Conservation (phyloP, 2,797 vertebrate species). For the Sebastolobus altivelis region DNA sequence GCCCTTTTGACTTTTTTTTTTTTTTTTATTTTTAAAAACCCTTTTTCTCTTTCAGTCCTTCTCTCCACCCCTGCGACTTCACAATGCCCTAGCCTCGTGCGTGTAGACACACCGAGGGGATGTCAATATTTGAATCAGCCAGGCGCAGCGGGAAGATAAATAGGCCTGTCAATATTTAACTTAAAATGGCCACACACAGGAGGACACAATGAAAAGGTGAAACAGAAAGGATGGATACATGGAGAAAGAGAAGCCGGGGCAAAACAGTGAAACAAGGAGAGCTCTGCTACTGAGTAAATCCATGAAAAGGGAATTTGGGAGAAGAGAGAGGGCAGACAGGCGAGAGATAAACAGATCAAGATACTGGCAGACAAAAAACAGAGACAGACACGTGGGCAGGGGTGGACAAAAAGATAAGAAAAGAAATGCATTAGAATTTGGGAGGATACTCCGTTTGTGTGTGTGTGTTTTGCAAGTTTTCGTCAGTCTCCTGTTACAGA, state of each 20-base stretch:
- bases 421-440: conserved; percentile 1
- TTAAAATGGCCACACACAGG: conserved; percentile 44
- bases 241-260: background rate
- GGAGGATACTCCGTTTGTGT: background rate
- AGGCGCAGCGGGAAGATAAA: conserved; percentile 73
- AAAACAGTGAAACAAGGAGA: conserved; percentile 27
- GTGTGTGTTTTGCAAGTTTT: conserved; percentile 40
- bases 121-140: conserved; percentile 81
- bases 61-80: conserved; percentile 28
- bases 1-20: conserved; percentile 58
- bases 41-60: conserved; percentile 21
- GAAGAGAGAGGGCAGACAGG: conserved; percentile 2
- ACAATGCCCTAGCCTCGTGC: conserved; percentile 26
- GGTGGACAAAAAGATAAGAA: conserved; percentile 27
- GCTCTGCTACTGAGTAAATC: conserved; percentile 3
- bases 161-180: conserved; percentile 79
- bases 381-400: conserved; percentile 30
- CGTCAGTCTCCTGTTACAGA: conserved; percentile 20
- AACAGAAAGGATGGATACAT: conserved; percentile 24
- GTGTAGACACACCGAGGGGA: conserved; percentile 51
- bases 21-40: conserved; percentile 20
- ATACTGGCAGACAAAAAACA: conserved; percentile 35
- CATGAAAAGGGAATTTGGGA: conserved; percentile 15
- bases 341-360: conserved; percentile 48
- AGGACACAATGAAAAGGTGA: conserved; percentile 34